phyloP scores from a whole-genome alignment of 2,113 vertebrate genomes.

The Telmatochromis sp. region DNA sequence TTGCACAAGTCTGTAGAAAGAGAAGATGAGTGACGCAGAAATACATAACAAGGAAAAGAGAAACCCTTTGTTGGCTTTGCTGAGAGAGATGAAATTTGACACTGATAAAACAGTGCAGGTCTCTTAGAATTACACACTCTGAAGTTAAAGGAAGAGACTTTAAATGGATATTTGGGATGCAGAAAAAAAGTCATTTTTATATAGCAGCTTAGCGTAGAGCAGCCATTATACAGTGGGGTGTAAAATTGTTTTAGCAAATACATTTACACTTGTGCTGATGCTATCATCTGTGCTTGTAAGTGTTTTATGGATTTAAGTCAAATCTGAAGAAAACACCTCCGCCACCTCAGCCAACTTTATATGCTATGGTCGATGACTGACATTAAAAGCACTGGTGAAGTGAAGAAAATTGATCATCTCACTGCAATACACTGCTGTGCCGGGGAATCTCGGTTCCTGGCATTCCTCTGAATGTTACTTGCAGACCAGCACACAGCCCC shows the following conservation, averaged over 20 bases:
- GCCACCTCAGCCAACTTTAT: background rate
- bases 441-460: background rate
- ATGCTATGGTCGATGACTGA: background rate
- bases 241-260: background rate
- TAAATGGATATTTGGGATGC: background rate
- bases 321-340: background rate
- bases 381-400: background rate
- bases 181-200: background rate
- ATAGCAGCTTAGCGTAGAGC: background rate
- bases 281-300: background rate
- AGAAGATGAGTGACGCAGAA: background rate
- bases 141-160: background rate
- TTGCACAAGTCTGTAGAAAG: slow-evolving; percentile 7
- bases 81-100: background rate
- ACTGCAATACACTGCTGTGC: background rate
- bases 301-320: background rate
- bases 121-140: background rate
- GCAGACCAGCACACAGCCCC: background rate
- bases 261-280: background rate
- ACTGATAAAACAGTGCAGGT: background rate
- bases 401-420: background rate
- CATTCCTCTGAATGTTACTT: background rate
- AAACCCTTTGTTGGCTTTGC: background rate
- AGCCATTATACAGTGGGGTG: background rate
- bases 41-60: background rate